Base-by-base conservation (phyloP, 2,113 vertebrate species). In the Myrmecophaga tridactyla region DNA sequence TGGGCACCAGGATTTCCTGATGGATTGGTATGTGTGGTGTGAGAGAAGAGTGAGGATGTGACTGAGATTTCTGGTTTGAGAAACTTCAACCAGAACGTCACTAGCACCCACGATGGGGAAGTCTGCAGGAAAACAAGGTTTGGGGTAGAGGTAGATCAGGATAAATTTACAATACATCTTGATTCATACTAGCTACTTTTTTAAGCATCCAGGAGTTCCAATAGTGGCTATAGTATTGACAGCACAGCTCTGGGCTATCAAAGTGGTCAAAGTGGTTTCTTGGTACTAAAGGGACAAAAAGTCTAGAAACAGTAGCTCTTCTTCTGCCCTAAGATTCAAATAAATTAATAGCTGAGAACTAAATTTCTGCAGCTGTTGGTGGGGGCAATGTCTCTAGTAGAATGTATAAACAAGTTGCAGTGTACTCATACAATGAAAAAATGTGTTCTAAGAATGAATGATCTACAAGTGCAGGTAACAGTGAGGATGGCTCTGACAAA, bases 401-500 rank as follows among this genome's bases (percentile, higher is more conserved):
- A 75, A 85, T 21, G 3, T 76, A 31, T 63, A 73, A 51, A 43
- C 82, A 67, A 87, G 48, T 70, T 78, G 39, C 63, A 15, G 4
- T 65, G 18, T 95, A 46, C 15, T 69, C 43, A 31, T 43, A 58
- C 10, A 70, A 69, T 41, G 56, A 17, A 63, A 75, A 39, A 67
- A 14, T 67, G 89, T 7, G 53, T 23, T 73, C 67, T 72, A 84
- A 92, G 34, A 36, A 86, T 36, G 18, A 92, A 83, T 9, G 4
- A 51, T n/a, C 6, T 80, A 60, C 7, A 84, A 83, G 31, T 48
- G 60, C 2, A 76, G 21, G 29, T 3, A 63, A 70, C 12, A 51
- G 27, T 53, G 87, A 94, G n/a, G 25, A 86, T 70, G 53, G 83
- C 7, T 93, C 48, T 93, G 84, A 86, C 36, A 84, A 89, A 60